Evolutionary conservation across 2,888 invertebrate genomes (phyloP), one percentile per base, ranked within the genome.

Genomic region (Balanococcus diminutus): DNA sequence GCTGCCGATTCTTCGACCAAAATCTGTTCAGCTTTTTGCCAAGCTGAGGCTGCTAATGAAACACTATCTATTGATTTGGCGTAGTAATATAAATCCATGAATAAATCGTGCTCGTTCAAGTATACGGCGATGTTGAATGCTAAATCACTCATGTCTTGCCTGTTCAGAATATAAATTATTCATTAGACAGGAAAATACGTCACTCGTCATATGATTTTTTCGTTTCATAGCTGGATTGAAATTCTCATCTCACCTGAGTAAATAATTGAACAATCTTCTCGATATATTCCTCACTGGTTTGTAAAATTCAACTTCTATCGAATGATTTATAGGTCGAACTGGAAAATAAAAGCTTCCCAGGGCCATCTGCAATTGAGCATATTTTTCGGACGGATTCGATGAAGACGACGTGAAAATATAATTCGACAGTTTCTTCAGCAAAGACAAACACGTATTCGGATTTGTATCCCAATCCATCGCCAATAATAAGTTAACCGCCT

Each of bases 61-160:
- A 91, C 89, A 88, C 93, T 92, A 1, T 92, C 92, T 86, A 92
- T 91, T 46, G 92, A 90, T 84, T 92, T 91, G n/a, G 95, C 95
- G 67, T 94, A 93, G 90, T 94, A 94, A 89, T 94, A 93, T 86
- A 95, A 92, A 91, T 96, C 96, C 93, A 94, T 94, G 89, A 96
- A 97, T 87, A 97, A 92, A 90, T 97, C 97, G 90, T 95, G 94
- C 89, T 96, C 96, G 84, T 93, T 93, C 87, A 97, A 92, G 90
- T 97, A 96, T 88, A 96, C 95, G 0, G 95, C 97, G 87, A 96
- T 91, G 86, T 96, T 92, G 89, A 96, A 94, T 1, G 97, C 96
- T 89, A 96, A 96, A 89, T 95, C 95, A 89, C 94, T 92, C 88
- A 94, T 92, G 84, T 93, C 92, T 88, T 94, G 93, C 87, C 95